A percentile compares a stretch with the other conserved stretches of the same genome.
Evolutionary conservation across 2,113 vertebrate genomes (phyloP).

Genomic region (Pedetes capensis): DNA sequence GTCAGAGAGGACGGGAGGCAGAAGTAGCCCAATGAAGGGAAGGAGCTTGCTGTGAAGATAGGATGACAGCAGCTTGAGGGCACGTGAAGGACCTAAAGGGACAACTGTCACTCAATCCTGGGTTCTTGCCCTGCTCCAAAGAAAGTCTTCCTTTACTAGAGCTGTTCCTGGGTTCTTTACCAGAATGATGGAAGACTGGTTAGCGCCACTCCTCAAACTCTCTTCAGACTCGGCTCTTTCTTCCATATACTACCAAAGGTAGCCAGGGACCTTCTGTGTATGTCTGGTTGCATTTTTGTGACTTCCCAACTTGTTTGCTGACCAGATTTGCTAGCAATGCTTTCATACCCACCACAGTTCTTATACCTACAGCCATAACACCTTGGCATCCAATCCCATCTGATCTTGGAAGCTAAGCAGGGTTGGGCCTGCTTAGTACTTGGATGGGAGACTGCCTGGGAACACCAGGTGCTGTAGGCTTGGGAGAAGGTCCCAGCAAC

Average conservation of each 20-base stretch:
- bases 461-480: too few relatives aligned
- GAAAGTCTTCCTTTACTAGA: neutral
- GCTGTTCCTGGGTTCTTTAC: neutral
- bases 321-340: neutral
- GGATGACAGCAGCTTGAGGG: neutral
- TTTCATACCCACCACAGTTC: neutral
- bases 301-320: neutral
- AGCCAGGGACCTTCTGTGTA: neutral
- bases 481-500: too few relatives aligned
- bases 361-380: too few relatives aligned
- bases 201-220: neutral
- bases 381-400: too few relatives aligned
- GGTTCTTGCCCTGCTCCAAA: neutral
- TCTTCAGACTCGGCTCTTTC: neutral
- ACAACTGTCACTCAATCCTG: neutral
- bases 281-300: neutral
- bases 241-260: neutral
- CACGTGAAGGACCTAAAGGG: neutral
- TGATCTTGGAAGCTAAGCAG: too few relatives aligned
- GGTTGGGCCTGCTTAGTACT: too few relatives aligned
- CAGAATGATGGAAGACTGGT: too few relatives aligned
- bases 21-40: neutral
- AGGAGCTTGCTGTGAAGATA: rapidly evolving
- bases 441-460: too few relatives aligned
- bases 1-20: neutral